These are phyloP conservation scores for Melanostoma scalare DNA, from an alignment of 2,888 invertebrate genomes.

Conservation along the genomic window DNA sequence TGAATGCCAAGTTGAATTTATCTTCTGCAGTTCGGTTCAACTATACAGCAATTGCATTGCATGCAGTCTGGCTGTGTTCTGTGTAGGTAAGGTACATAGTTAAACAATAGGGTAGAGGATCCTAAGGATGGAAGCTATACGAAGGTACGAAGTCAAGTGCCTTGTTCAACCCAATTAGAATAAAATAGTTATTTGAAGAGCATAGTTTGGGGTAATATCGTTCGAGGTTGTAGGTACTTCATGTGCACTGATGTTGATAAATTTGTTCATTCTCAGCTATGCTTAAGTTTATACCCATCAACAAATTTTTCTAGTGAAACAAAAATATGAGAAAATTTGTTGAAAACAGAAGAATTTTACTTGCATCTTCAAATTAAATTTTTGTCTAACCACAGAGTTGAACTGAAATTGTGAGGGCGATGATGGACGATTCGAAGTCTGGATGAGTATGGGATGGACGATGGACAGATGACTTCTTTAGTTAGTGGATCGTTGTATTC, in stretches of 20 bases:
- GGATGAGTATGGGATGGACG: no score
- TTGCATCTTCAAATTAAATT: no score
- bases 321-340: no score
- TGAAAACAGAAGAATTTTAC: no score
- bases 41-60: slow-evolving; percentile 21
- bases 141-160: slow-evolving; percentile 56
- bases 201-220: no score
- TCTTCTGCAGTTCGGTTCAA: slow-evolving; percentile 61
- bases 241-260: slow-evolving; percentile 71
- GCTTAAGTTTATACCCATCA: no score
- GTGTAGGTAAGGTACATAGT: slow-evolving; percentile 1
- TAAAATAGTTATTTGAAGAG: slow-evolving; percentile 38
- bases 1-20: slow-evolving; percentile 43
- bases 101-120: slow-evolving; percentile 26
- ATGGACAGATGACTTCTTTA: no score
- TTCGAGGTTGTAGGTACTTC: slow-evolving; percentile 61
- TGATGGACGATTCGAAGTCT: no score
- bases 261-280: slow-evolving; percentile 11
- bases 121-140: slow-evolving; percentile 21
- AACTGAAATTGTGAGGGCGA: no score
- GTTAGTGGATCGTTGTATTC: no score
- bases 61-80: slow-evolving; percentile 10
- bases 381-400: no score
- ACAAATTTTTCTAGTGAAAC: no score
- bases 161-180: slow-evolving; percentile 67